A percentile compares a stretch with the other conserved stretches of the same genome.
These are phyloP conservation scores for Acanthurus lineatus DNA, from an alignment of 2,797 vertebrate species.

Conservation along the genomic window DNA sequence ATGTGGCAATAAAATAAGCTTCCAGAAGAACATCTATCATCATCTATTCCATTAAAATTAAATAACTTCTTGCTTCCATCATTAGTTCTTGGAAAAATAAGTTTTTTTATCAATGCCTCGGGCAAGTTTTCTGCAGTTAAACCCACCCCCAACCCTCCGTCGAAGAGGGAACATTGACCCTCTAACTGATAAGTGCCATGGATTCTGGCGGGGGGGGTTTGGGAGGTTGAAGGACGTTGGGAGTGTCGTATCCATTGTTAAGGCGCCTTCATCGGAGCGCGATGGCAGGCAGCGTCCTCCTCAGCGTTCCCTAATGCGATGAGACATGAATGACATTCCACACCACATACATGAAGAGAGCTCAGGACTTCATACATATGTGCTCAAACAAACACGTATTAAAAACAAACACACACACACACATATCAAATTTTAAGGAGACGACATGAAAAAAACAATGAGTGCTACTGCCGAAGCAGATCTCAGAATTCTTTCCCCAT, in stretches of 20 bases:
- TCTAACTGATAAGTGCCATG: conserved; percentile 92
- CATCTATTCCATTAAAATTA: conserved; percentile 10
- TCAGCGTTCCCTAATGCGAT: conserved; percentile 88
- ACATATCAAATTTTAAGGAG: conserved; percentile 1
- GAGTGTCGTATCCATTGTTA: conserved; percentile 84
- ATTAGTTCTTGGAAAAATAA: conserved; percentile 25
- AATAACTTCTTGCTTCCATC: conserved; percentile 1
- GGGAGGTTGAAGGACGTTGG: conserved; percentile 55
- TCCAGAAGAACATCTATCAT: conserved; percentile 1
- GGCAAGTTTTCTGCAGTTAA: conserved; percentile 83
- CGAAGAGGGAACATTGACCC: conserved; percentile 76
- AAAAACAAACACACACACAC: conserved; percentile 10
- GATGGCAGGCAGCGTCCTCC: conserved; percentile 82
- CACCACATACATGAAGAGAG: conserved; percentile 84
- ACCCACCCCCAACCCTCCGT: conserved; percentile 76
- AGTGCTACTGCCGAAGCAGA: conserved; percentile 21
- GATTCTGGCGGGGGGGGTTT: conserved; percentile 72
- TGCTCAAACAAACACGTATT: conserved; percentile 33
- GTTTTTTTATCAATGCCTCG: conserved; percentile 54
- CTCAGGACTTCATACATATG: conserved; percentile 74
- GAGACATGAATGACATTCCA: conserved; percentile 93
- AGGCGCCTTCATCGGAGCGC: conserved; percentile 88
- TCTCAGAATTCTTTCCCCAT: conserved; percentile 50
- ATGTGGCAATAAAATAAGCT: neutral
- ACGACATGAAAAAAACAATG: conserved; percentile 26